Evolutionary conservation across 1,140 invertebrate genomes (phyloP).

Genomic region (Bombyx mori): DNA sequence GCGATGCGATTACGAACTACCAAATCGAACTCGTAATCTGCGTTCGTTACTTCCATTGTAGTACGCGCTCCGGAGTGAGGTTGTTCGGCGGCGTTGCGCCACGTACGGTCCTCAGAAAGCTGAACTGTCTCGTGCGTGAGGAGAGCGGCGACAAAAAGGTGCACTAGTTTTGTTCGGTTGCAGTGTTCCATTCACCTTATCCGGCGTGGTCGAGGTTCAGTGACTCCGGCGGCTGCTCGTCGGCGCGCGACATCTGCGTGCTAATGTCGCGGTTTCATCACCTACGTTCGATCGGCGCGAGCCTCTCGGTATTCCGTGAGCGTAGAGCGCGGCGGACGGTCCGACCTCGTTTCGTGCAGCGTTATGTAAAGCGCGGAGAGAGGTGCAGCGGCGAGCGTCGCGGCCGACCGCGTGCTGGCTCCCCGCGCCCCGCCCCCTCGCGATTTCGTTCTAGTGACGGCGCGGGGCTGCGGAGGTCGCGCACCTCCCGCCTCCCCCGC

Average conservation of each 20-base stretch:
- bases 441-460: slow-evolving; percentile 39
- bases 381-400: slow-evolving; percentile 47
- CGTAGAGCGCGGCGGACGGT: slow-evolving; percentile 21
- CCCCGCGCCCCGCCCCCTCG: slow-evolving; percentile 30
- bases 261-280: slow-evolving; percentile 54
- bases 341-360: slow-evolving; percentile 15
- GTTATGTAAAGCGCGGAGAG: slow-evolving; percentile 59
- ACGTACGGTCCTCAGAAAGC: slow-evolving; percentile 56
- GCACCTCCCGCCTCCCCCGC: slow-evolving; percentile 43
- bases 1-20: no score
- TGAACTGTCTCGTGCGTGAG: slow-evolving; percentile 41
- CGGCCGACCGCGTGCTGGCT: slow-evolving; percentile 54
- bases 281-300: slow-evolving; percentile 28
- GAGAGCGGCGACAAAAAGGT: slow-evolving; percentile 24
- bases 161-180: slow-evolving; percentile 44
- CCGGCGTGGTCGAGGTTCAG: slow-evolving; percentile 55
- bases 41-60: no score
- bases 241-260: slow-evolving; percentile 50
- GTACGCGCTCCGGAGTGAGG: no score
- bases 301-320: slow-evolving; percentile 53
- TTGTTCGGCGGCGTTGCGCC: neutral
- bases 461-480: slow-evolving; percentile 52
- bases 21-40: no score
- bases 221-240: slow-evolving; percentile 55
- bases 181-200: slow-evolving; percentile 67